These are phyloP conservation scores for Danio aesculapii DNA, from an alignment of 2,797 vertebrate species.

Conservation along the genomic window DNA sequence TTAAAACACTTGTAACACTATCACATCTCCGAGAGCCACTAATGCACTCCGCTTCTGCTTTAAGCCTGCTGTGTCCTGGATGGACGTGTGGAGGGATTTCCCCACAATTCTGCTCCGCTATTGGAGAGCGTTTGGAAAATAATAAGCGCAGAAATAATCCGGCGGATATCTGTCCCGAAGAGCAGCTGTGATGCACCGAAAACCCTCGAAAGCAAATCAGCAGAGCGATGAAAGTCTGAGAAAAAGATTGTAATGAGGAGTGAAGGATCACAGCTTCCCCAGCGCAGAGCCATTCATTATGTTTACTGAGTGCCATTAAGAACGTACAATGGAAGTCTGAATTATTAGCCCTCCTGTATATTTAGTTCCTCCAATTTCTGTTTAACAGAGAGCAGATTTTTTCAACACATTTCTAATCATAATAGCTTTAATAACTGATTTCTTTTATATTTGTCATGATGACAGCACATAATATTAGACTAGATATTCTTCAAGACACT, in stretches of 20 bases:
- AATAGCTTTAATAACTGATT: no score
- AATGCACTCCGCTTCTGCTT: conserved; percentile 33
- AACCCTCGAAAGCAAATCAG: conserved; percentile 54
- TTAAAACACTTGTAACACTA: conserved; percentile 18
- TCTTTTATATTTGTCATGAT: no score
- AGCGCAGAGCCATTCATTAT: neutral
- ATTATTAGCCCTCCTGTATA: no score
- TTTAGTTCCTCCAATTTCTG: no score
- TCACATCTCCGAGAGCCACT: conserved; percentile 43
- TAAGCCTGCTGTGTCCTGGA: conserved; percentile 14
- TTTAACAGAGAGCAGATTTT: no score
- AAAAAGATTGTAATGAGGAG: conserved; percentile 24
- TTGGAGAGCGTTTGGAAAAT: neutral
- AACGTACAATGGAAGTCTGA: no score
- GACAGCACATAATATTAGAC: no score
- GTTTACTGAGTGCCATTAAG: no score
- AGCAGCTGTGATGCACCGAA: conserved; percentile 33
- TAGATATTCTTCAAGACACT: no score
- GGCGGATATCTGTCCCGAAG: conserved; percentile 6
- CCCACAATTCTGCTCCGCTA: neutral
- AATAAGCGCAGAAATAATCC: conserved; percentile 36
- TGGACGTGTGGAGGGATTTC: neutral
- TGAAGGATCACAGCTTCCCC: conserved; percentile 42
- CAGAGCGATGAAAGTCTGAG: conserved; percentile 21
- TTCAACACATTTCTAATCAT: no score